Evolutionary conservation across 2,797 vertebrate genomes (phyloP), one percentile per base, ranked within the genome.

Genomic region (Poecilia picta): DNA sequence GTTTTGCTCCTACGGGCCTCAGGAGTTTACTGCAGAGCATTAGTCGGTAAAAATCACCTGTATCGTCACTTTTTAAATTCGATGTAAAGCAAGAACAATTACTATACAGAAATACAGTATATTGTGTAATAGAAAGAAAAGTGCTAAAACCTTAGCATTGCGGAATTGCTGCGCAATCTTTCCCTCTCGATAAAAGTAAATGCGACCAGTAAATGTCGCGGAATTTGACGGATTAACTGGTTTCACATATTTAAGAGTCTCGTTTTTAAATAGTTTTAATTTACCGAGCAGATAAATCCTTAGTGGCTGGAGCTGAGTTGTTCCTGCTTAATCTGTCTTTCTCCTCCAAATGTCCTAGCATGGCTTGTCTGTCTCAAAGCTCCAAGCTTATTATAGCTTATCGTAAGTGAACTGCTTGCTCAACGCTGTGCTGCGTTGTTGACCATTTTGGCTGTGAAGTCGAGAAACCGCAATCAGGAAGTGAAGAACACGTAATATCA

Each of bases 301-400:
- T 62, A 28, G 16, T 76, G 59, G 41, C 64, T 72, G 10, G 12
- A 81, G 43, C 25, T 57, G 45, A 84, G 64, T 87, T 12, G 36
- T 62, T 87, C 59, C 72, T 39, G 81, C 77, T 75, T 86, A 43
- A 86, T 86, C 74, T 81, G 81, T 53, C 80, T 84, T 87, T 85
- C 83, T 88, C 87, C 89, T 92, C 85, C 78, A 90, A 88, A 88
- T 2, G 87, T 89, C 88, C 89, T 86, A 62, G 83, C 75, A 23
- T 71, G 83, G 39, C 75, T 75, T 12, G 80, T 88, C 76, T 78
- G 82, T 89, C 85, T 88, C 84, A 83, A 66, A 86, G 89, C 84
- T 1, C 87, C 64, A 31, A 83, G 81, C 87, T 87, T 87, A 92
- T 92, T 91, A 90, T 64, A 85, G 84, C 84, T 88, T 89, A 88